Conservation (phyloP, 1,140 invertebrate genomes). For the Idris sp. region DNA sequence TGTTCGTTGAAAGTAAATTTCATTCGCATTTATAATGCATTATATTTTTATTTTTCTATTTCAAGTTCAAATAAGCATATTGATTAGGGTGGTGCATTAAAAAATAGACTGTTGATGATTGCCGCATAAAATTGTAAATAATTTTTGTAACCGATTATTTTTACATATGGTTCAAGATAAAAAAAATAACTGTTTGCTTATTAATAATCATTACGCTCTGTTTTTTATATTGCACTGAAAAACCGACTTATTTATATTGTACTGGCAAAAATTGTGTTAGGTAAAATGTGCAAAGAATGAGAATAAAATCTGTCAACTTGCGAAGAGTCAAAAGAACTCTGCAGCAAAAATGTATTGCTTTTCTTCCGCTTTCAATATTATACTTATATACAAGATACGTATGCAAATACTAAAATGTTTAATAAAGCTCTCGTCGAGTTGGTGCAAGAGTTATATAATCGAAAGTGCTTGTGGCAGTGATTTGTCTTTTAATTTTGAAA, state of each 20-base stretch:
- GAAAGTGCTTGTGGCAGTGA: conserved; percentile 6
- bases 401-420: conserved; percentile 34
- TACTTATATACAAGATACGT: conserved; percentile 31
- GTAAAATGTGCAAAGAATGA: conserved; percentile 12
- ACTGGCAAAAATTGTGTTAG: too few species aligned
- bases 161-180: too few species aligned
- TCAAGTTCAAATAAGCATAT: too few species aligned
- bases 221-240: conserved; percentile 4
- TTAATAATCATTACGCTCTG: background rate
- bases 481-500: background rate
- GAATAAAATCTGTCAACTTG: conserved; percentile 33
- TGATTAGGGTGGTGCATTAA: too few species aligned
- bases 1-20: too few species aligned
- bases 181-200: too few species aligned
- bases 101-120: too few species aligned
- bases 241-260: conserved; percentile 28
- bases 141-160: conserved; percentile 31
- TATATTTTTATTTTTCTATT: too few species aligned
- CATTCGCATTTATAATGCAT: too few species aligned
- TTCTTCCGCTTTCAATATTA: conserved; percentile 58
- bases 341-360: conserved; percentile 56
- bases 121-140: conserved; percentile 35
- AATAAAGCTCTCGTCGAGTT: conserved; percentile 20
- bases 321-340: conserved; percentile 37
- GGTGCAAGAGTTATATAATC: background rate